Conservation (phyloP, 2,113 vertebrate species). For the Oncorhynchus tshawytscha region DNA sequence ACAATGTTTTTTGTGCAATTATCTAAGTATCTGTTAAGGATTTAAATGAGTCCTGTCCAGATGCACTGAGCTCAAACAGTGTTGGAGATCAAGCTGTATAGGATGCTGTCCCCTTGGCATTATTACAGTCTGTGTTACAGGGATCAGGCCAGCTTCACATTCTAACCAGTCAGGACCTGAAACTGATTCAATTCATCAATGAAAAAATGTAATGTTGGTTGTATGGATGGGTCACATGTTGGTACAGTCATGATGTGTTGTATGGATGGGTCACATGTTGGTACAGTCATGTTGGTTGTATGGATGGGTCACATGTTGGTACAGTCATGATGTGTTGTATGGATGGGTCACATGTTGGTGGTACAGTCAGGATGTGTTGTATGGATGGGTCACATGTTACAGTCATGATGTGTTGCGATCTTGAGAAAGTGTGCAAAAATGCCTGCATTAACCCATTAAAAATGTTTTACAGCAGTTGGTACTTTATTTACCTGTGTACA, state of each 20-base stretch:
- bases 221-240: too few relatives aligned
- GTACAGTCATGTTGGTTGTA: not conserved
- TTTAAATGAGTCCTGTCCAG: constrained; percentile 59
- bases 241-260: too few relatives aligned
- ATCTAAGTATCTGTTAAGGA: constrained; percentile 66
- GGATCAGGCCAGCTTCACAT: too few relatives aligned
- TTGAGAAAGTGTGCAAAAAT: constrained; percentile 64
- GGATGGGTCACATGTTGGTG: constrained; percentile 63
- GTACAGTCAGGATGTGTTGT: constrained; percentile 1
- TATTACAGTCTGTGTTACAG: constrained; percentile 32
- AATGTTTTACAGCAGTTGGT: constrained; percentile 65
- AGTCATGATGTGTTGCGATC: constrained; percentile 29
- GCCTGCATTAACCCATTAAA: constrained; percentile 79
- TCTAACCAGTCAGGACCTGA: constrained; percentile 28
- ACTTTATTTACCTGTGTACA: not conserved
- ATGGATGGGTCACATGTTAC: constrained; percentile 57
- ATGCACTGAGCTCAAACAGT: constrained; percentile 58
- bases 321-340: too few relatives aligned
- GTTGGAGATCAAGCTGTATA: constrained; percentile 57
- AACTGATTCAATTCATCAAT: too few relatives aligned
- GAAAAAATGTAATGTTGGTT: too few relatives aligned
- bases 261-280: too few relatives aligned
- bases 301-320: constrained; percentile 61
- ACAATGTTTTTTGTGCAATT: constrained; percentile 58
- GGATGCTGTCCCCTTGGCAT: constrained; percentile 68